Conservation (phyloP, 1,140 invertebrate genomes). For the Luehdorfia chinensis region DNA sequence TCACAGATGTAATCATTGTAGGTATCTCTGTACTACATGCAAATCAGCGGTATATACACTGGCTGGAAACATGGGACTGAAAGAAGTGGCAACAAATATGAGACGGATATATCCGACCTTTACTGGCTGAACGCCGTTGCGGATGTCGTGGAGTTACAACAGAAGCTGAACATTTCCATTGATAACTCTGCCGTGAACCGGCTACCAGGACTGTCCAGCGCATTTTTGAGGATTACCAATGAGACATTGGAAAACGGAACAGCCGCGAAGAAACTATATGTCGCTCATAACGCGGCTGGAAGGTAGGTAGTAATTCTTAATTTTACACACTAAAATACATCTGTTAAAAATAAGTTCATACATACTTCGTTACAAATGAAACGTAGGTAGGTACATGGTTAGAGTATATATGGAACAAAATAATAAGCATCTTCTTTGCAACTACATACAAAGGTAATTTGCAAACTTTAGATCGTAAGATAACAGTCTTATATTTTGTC, state of each 20-base stretch:
- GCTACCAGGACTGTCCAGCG: conserved; percentile 61
- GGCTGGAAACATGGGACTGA: conserved; percentile 83
- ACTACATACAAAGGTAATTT: too few species aligned
- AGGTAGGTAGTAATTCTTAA: conserved; percentile 40
- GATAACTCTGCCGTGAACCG: conserved; percentile 40
- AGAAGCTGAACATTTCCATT: conserved; percentile 60
- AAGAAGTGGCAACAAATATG: conserved; percentile 79
- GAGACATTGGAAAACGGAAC: conserved; percentile 51
- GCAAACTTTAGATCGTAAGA: too few species aligned
- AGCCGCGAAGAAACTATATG: conserved; percentile 54
- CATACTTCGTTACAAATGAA: too few species aligned
- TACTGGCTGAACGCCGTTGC: conserved; percentile 86
- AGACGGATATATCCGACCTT: conserved; percentile 81
- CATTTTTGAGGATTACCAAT: conserved; percentile 58
- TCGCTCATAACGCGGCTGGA: conserved; percentile 77
- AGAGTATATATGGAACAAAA: too few species aligned
- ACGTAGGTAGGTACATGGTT: too few species aligned
- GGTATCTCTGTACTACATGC: conserved; percentile 83
- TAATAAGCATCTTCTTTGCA: too few species aligned
- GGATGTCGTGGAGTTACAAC: conserved; percentile 84
- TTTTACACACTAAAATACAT: background rate
- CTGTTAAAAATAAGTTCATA: background rate
- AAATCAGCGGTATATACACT: conserved; percentile 82
- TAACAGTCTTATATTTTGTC: too few species aligned
- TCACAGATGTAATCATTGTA: too few species aligned